A percentile compares a stretch with the other conserved stretches of the same genome.
Evolutionary conservation across 2,797 vertebrate species (phyloP).

Genomic region (Xyrichtys novacula): DNA sequence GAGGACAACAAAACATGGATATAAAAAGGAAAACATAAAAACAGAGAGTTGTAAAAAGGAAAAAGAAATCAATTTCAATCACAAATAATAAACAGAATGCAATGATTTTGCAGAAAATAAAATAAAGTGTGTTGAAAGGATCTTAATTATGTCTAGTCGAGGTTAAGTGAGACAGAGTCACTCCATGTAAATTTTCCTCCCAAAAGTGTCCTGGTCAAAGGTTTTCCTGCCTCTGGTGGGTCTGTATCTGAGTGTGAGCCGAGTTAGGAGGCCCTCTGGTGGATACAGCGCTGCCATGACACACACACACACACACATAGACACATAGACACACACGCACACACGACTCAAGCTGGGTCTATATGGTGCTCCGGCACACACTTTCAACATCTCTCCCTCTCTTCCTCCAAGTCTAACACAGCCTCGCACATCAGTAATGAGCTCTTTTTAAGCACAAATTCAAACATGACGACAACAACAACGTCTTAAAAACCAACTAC

Average conservation of each 20-base stretch:
- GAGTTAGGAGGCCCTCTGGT: constrained; percentile 98
- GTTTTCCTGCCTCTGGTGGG: constrained; percentile 55
- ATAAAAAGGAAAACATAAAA: background rate
- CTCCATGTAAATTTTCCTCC: constrained; percentile 26
- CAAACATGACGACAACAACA: constrained; percentile 22
- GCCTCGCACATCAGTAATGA: constrained; percentile 47
- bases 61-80: background rate
- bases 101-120: background rate
- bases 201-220: constrained; percentile 65
- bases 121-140: background rate
- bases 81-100: background rate
- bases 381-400: constrained; percentile 19
- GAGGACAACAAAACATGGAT: constrained; percentile 29
- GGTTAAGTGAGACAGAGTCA: constrained; percentile 6
- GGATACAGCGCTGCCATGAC: constrained; percentile 86
- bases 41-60: background rate
- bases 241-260: constrained; percentile 59
- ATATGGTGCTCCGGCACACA: constrained; percentile 45
- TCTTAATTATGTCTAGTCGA: background rate
- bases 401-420: constrained; percentile 12
- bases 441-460: constrained; percentile 25
- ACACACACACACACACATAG: constrained; percentile 66
- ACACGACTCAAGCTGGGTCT: constrained; percentile 26
- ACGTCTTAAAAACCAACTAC: constrained; percentile 23
- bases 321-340: constrained; percentile 27